Conservation (phyloP, 2,797 vertebrate species). For the Hippocampus kuda region DNA sequence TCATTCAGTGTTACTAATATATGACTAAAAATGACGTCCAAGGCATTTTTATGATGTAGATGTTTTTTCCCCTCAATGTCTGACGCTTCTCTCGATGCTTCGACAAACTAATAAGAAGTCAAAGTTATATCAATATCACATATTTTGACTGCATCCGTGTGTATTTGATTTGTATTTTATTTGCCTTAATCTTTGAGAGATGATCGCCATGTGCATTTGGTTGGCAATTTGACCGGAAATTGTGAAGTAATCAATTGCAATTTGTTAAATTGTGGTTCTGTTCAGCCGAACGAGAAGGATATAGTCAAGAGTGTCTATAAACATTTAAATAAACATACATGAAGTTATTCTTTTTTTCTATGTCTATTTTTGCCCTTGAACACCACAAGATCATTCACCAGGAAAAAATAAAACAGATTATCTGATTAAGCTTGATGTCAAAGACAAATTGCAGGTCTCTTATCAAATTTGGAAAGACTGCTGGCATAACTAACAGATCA, state of each 20-base stretch:
- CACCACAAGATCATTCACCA: no score
- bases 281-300: slow-evolving; percentile 39
- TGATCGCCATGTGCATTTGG: slow-evolving; percentile 48
- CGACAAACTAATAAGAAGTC: slow-evolving; percentile 51
- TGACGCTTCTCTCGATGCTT: slow-evolving; percentile 55
- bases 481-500: no score
- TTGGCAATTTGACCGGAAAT: slow-evolving; percentile 39
- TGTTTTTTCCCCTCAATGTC: slow-evolving; percentile 45
- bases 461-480: no score
- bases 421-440: no score
- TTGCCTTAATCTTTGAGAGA: slow-evolving; percentile 60
- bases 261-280: slow-evolving; percentile 56
- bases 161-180: slow-evolving; percentile 29
- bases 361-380: background rate
- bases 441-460: no score
- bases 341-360: background rate
- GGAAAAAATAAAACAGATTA: background rate
- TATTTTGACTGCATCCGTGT: slow-evolving; percentile 54
- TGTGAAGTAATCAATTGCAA: slow-evolving; percentile 59
- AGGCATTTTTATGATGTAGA: slow-evolving; percentile 54
- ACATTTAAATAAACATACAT: slow-evolving; percentile 26
- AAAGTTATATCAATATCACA: slow-evolving; percentile 50
- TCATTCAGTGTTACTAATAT: slow-evolving; percentile 65
- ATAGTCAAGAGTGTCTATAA: slow-evolving; percentile 49
- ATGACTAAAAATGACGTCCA: slow-evolving; percentile 54